Evolutionary conservation across 2,797 vertebrate genomes (phyloP), one percentile per base, ranked within the genome.

Genomic region (Lacerta bilineata): DNA sequence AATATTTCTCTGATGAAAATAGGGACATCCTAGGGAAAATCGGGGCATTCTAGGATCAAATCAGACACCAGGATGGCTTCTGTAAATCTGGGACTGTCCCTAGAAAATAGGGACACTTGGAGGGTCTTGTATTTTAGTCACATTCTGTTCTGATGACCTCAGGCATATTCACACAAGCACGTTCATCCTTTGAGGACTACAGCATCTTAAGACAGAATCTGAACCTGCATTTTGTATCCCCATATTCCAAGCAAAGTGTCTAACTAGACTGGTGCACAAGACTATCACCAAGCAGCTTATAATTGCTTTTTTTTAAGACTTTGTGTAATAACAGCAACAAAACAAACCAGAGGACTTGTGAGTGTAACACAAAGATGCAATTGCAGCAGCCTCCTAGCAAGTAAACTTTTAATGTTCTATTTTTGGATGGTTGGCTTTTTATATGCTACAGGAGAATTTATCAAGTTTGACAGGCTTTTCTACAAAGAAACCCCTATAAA

Each of bases 401-500:
- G 64, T 77, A 77, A 59, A 83, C 64, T 71, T 88, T 55, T 80
- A 68, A 78, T 59, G 29, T 64, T 46, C 85, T 83, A 74, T 74
- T 66, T 90, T 55, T 74, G 27, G 68, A 83, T 64, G 1, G 41
- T 86, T 74, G 59, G 66, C 15, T 74, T 83, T 74, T 33, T 81
- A 84, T 55, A 79, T 15, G 68, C 41, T 84, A 50, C 76, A 87
- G 50, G 59, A 74, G 18, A 66, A 75, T 84, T 84, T 90, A 87
- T 80, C 85, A 87, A 84, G 50, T 80, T 87, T 87, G 83, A 81
- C 69, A 85, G 78, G 69, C 50, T 72, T 83, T 72, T 39, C 39
- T 83, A 61, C 66, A 83, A 87, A 84, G 68, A 50, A 71, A 66
- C 7, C 23, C 72, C 66, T 83, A 36, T 71, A 90, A 87, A 83